phyloP scores from a whole-genome alignment of 1,140 invertebrate genomes.

The Antheraea pernyi region DNA sequence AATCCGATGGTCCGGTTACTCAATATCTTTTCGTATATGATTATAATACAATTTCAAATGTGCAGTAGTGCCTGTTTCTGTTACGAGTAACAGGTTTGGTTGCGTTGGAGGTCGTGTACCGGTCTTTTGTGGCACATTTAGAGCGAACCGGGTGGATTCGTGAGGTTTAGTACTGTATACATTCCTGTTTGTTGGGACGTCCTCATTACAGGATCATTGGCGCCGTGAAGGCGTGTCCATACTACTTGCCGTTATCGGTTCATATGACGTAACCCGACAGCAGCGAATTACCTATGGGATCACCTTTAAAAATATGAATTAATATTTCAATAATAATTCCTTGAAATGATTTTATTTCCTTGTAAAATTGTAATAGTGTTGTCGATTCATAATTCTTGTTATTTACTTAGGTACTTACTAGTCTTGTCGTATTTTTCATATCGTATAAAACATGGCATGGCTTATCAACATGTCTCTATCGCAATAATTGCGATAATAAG shows the following conservation, averaged over 20 bases:
- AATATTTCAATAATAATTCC: not conserved
- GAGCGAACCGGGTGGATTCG: constrained; percentile 51
- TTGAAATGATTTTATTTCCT: not conserved
- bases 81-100: constrained; percentile 74
- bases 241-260: constrained; percentile 56
- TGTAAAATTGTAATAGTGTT: not conserved
- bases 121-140: constrained; percentile 69
- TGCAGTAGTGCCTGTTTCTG: constrained; percentile 42
- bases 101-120: constrained; percentile 69
- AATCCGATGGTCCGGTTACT: constrained; percentile 29
- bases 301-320: not conserved
- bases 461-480: constrained; percentile 38
- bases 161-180: constrained; percentile 52
- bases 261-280: constrained; percentile 70
- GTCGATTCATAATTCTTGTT: not conserved
- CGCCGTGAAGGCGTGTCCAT: constrained; percentile 72
- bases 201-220: constrained; percentile 58
- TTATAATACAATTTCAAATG: constrained; percentile 37
- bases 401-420: constrained; percentile 8
- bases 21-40: constrained; percentile 31
- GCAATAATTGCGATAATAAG: constrained; percentile 35
- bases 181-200: constrained; percentile 56
- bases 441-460: constrained; percentile 9
- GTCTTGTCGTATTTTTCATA: constrained; percentile 17
- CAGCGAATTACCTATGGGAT: constrained; percentile 26